Conservation (phyloP, 2,888 invertebrate genomes). For the Drosophila nr. fundita region DNA sequence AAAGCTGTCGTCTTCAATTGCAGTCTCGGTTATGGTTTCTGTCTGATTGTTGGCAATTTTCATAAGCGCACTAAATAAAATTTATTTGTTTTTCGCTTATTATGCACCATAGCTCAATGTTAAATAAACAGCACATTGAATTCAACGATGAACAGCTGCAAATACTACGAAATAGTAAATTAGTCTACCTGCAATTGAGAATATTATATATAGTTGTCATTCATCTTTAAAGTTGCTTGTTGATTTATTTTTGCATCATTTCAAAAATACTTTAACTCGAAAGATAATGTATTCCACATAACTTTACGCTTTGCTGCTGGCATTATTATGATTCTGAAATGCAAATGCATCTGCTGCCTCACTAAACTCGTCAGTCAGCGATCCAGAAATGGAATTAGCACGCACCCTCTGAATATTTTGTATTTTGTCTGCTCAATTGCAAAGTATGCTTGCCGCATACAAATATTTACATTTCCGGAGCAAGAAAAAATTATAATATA, state of each 20-base stretch:
- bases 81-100: conserved; percentile 51
- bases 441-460: neutral
- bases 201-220: neutral
- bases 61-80: conserved; percentile 65
- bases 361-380: conserved; percentile 43
- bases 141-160: neutral
- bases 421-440: conserved; percentile 1
- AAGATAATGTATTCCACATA: neutral
- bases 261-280: neutral
- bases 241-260: neutral
- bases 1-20: conserved; percentile 57
- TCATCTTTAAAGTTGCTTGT: neutral
- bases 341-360: conserved; percentile 61
- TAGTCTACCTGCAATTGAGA: conserved; percentile 25
- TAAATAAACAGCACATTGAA: conserved; percentile 44
- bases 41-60: conserved; percentile 78
- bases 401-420: conserved; percentile 22
- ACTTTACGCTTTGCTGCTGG: neutral
- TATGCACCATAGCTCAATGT: conserved; percentile 50
- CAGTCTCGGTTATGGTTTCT: conserved; percentile 66
- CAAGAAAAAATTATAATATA: conserved; percentile 21
- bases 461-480: conserved; percentile 13
- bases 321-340: conserved; percentile 33
- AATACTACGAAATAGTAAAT: neutral
- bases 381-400: neutral